Base-by-base conservation (phyloP, 2,888 invertebrate species). In the Amphipyra berbera region DNA sequence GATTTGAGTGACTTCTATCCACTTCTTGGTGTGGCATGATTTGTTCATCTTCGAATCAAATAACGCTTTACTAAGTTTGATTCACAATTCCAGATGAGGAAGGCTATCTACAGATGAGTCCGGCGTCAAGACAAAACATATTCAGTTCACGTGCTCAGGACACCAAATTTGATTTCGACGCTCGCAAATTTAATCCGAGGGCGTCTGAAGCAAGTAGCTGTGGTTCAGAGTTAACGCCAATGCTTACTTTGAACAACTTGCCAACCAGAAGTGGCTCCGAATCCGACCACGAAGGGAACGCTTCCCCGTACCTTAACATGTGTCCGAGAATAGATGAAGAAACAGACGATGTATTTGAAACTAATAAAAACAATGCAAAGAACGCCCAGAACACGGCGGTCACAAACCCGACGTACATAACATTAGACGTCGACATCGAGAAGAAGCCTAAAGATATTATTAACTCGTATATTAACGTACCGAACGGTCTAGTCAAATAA, bases 61-160 rank as follows among this genome's bases (percentile, higher is more conserved):
- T 35, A 40, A 15, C 14, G 3, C 10, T 37, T 15, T 40, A 9
- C 37, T 58, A 38, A 63, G 0, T 42, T 57, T 1, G 2, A 7
- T 49, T 42, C 6, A 40, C 15, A 35, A 67, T 92, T 91, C 58
- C 91, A 89, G 91, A 94, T 68, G 92, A 92, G 47, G 94, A 95
- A 60, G 96, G 96, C 15, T 96, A 97, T 82, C 89, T 96, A 57
- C 95, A 96, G 82, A 96, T 96, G 96, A 96, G 95, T 76, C 95
- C 96, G 0, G 84, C 89, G 2, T 80, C 83, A n/a, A 88, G 83
- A 52, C 87, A 83, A 48, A 89, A 85, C 35, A 94, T 96, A 80
- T 96, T 96, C 86, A 96, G 96, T 82, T 96, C 96, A 1, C 91
- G 96, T 63, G 75, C 87, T 1, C 84, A 85, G 2, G 87, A 87